Base-by-base conservation (phyloP, 1,140 invertebrate genomes). In the Habropoda laboriosa region DNA sequence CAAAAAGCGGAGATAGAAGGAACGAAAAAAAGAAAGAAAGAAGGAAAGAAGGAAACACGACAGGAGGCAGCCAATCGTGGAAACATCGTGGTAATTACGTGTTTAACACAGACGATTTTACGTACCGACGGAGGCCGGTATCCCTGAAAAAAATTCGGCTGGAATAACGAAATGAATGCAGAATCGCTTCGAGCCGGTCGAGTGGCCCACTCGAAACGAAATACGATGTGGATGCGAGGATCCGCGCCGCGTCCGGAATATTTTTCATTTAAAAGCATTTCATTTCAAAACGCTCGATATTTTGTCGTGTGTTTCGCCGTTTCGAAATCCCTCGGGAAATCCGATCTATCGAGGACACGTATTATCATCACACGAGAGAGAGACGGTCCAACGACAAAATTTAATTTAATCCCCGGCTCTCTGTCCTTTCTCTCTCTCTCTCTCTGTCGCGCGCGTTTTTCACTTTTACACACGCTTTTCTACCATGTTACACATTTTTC, bases 221-320 rank as follows among this genome's bases (percentile, higher is more conserved):
- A 86, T 86, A 85, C 79, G 83, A 86, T 85, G 84, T 82, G 80
- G 72, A 85, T 78, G 68, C 83, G 71, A 84, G 82, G 83, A 85
- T 85, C 77, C 76, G 80, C 67, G 72, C 67, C 61, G 73, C 74
- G 68, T 64, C 24, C 73, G 75, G 51, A 74, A 82, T 85, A 86
- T 86, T 86, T 86, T 85, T 86, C 84, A 85, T 86, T 85, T 85
- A 86, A 86, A 86, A 85, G 74, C 80, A 81, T 85, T 86, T 85
- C 71, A 85, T 85, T 85, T 85, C 42, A 70, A 63, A 85, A 81
- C 55, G 83, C 57, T 67, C 74, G 83, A 75, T 79, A 80, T 79
- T 70, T 64, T 63, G 76, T 58, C 42, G 79, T 73, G 61, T 73
- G 47, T 68, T 55, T 81, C 72, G 79, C 60, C 82, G 67, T 80